A percentile compares a stretch with the other conserved stretches of the same genome.
Conservation (phyloP, 2,113 vertebrate genomes). For the Hippotragus niger region DNA sequence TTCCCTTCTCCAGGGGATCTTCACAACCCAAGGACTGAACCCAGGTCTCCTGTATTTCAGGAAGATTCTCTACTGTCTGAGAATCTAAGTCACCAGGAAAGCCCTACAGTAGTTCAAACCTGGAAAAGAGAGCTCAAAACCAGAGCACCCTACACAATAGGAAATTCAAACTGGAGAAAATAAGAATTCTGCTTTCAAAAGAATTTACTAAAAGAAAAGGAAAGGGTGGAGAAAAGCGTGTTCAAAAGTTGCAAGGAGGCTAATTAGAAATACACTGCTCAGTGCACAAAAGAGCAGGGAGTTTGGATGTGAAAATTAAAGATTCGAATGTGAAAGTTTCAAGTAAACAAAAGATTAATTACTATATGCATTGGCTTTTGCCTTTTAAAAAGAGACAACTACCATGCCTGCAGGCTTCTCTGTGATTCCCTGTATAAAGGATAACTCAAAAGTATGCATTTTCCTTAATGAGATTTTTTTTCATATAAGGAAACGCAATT, state of each 20-base stretch:
- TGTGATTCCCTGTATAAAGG: not conserved
- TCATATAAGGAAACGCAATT: not conserved
- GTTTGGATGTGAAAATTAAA: conserved; percentile 39
- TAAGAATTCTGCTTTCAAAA: conserved; percentile 18
- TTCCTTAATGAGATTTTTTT: not conserved
- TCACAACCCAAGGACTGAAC: not conserved
- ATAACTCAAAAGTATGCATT: not conserved
- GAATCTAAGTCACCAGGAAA: not conserved
- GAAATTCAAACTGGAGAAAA: conserved; percentile 46
- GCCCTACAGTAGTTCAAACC: conserved; percentile 33
- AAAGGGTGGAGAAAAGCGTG: not conserved
- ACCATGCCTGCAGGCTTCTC: not conserved
- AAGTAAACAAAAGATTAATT: conserved; percentile 60
- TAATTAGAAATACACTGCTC: not conserved
- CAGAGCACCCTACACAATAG: not conserved
- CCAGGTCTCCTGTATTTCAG: not conserved
- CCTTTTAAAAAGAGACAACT: not conserved
- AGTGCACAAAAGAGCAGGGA: not conserved
- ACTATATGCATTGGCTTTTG: conserved; percentile 18
- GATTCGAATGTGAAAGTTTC: conserved; percentile 16
- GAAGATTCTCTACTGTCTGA: not conserved
- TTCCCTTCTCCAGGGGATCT: not conserved
- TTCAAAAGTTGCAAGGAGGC: not conserved
- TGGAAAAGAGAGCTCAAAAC: conserved; percentile 51
- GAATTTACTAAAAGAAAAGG: not conserved